phyloP scores from a whole-genome alignment of 2,797 vertebrate genomes.

The Erethizon dorsatum region DNA sequence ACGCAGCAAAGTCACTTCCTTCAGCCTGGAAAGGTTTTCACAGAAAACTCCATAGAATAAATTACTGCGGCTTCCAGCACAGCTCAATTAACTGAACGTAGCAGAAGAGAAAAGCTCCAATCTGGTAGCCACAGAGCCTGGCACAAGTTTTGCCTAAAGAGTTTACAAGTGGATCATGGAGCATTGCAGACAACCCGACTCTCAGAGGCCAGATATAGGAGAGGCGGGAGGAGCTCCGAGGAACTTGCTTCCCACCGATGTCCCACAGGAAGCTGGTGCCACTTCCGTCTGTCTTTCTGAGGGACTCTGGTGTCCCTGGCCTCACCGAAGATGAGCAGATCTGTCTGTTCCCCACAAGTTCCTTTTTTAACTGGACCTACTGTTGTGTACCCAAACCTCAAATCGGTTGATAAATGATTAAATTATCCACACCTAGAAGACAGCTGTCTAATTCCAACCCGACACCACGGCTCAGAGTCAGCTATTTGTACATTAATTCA shows the following conservation, averaged over 20 bases:
- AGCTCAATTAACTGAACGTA: conserved; percentile 83
- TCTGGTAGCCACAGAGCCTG: conserved; percentile 83
- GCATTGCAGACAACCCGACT: conserved; percentile 63
- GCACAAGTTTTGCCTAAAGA: conserved; percentile 72
- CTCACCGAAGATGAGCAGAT: not conserved
- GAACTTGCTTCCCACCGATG: not conserved
- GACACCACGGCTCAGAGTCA: not conserved
- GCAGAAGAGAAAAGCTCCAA: conserved; percentile 74
- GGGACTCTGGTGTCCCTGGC: conserved; percentile 12
- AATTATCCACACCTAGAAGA: not conserved
- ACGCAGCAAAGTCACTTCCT: conserved; percentile 64
- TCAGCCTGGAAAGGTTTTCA: conserved; percentile 73
- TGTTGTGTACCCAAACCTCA: not conserved
- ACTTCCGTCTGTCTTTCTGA: conserved; percentile 32
- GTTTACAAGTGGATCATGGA: conserved; percentile 64
- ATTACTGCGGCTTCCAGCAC: conserved; percentile 78
- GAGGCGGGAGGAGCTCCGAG: not conserved
- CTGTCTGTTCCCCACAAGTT: conserved; percentile 16
- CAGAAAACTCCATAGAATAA: conserved; percentile 80
- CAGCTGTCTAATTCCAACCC: not conserved
- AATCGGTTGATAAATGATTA: not conserved
- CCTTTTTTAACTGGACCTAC: conserved; percentile 13
- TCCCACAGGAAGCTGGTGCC: conserved; percentile 44
- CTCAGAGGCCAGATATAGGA: not conserved
- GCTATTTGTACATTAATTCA: not conserved